Base-by-base conservation (phyloP, 1,140 invertebrate species). In the Augochlora pura region DNA sequence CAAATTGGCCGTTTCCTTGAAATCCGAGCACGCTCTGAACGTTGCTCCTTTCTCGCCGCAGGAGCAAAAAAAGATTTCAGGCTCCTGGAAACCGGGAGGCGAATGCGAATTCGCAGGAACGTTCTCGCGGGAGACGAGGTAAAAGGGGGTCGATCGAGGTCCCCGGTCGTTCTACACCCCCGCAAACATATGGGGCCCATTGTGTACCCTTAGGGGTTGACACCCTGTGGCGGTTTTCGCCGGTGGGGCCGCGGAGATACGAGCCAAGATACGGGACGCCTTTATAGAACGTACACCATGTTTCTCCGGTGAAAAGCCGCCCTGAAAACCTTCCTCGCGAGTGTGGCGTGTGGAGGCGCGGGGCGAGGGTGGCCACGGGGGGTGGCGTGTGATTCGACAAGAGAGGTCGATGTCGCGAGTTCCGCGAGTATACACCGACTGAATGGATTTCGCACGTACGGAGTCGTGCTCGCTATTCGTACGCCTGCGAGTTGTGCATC, bases 101-200 rank as follows among this genome's bases (percentile, higher is more conserved):
- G 23, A 71, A 63, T 1, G 18, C 18, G 73, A 67, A 32, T 52
- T 52, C 54, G 10, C 57, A 12, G 23, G 60, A 83, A 78, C 38
- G 64, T 69, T 23, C n/a, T 42, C 65, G 68, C 14, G 49, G 23
- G 46, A 25, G 18, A 52, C 8, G 46, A 67, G 27, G n/a, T 46
- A 46, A 62, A 25, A 32, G 32, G 32, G 54, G 59, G 76, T 62
- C 76, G 76, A 84, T 80, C 62, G 77, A 87, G 80, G 81, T 85
- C 73, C 76, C 67, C 72, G 79, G 74, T 68, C 49, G 78, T 84
- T 87, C 82, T 87, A 90, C 86, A 88, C 88, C 84, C 87, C 87
- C 85, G 87, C 88, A 91, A 90, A 91, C 89, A 91, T 90, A 91
- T 88, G 88, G 88, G 86, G 49, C 82, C 83, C 84, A 91, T 91